Evolutionary conservation across 1,140 invertebrate species (phyloP), one percentile per base, ranked within the genome.

Genomic region (Atopsyche davidsoni): DNA sequence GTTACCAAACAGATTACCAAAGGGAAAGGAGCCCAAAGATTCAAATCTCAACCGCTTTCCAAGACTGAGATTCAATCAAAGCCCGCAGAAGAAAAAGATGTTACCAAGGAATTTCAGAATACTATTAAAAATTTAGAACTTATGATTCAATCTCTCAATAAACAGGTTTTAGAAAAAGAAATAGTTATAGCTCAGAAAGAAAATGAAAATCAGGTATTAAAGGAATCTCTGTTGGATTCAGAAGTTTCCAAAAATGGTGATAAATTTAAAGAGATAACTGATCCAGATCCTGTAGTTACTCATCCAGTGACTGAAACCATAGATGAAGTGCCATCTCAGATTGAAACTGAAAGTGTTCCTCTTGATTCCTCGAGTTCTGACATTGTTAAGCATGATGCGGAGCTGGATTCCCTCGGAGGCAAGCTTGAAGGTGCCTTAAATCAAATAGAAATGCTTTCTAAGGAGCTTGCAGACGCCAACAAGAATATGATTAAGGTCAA

Each of bases 401-500:
- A 6, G 2, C 19, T 6, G 24, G 46, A 46, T 14, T 36, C 51
- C 2, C 28, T 50, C 3, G 25, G 42, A 46, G 41, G 38, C 7
- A 46, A 60, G 63, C 70, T 62, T 56, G 61, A 61, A 51, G 54
- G 58, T 19, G 64, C 71, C 21, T 51, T 65, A 52, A 58, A 76
- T 21, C 73, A 79, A 61, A 72, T 82, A 44, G 60, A 61, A 16
- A 76, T 77, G 60, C 66, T 88, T 1, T 81, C 79, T 49, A 78
- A 80, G 57, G 79, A 85, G 63, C 66, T 89, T 44, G 83, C 88
- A 45, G 80, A 84, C 47, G 75, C 79, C 4, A 89, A 89, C 64
- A 88, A 87, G 64, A 82, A 81, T 62, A 86, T 87, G 79, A 82
- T 92, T 25, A 92, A 91, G 72, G 72, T 89, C 18, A 91, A 91